Evolutionary conservation across 2,888 invertebrate genomes (phyloP), one percentile per base, ranked within the genome.

Genomic region (Tupiocoris notatus): DNA sequence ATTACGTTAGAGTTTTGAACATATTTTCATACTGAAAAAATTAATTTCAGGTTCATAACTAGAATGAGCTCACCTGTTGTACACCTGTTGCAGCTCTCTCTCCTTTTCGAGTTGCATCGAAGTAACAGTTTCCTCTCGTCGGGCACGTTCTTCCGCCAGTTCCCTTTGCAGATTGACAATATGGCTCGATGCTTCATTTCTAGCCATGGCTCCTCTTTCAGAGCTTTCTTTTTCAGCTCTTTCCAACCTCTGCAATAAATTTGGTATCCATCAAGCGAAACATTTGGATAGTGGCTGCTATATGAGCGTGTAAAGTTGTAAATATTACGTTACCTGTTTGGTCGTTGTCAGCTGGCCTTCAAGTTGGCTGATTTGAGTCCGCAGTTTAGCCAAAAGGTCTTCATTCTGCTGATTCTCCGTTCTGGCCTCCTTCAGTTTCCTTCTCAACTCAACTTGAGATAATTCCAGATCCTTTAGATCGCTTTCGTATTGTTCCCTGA

Each of bases 51-150:
- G 59, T 59, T 7, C 20, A n/a, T 67, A 2, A 22, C 24, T n/a
- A 54, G 21, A 3, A 63, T 22, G 2, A 2, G 20, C 18, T 83
- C 82, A 92, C 93, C 92, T 90, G 82, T 91, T 90, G 82, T 93
- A 92, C 0, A 94, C 87, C 83, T 91, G 90, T 79, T 92, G 90
- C 86, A 93, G 89, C 83, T 92, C 91, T 81, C 89, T 88, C 80
- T 93, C 92, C 81, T 91, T 88, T 16, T 87, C 88, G 73, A 84
- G 86, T 83, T 86, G 88, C 82, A 87, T 65, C 22, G 75, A 71
- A 66, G 79, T 79, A 9, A 81, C 74, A 62, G 79, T 76, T 59
- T 81, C 79, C 74, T 81, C 80, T 18, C 79, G 79, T 62, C 77
- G 78, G 23, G 79, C 62, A 56, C 79, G 77, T 17, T 80, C 84